Base-by-base conservation (phyloP, 2,888 invertebrate species). In the Scrobipalpa costella region DNA sequence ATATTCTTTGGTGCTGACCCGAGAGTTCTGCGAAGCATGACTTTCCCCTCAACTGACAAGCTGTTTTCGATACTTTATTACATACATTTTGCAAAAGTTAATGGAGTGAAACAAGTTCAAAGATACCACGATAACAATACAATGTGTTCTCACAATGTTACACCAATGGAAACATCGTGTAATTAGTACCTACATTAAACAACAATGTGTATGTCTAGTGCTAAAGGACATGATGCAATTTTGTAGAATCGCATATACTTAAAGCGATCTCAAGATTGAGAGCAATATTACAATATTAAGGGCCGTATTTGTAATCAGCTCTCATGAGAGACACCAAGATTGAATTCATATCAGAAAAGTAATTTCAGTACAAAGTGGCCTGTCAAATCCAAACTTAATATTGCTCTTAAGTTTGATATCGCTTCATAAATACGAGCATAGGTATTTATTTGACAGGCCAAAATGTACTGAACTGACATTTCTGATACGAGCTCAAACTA, bases 131-230 rank as follows among this genome's bases (percentile, higher is more conserved):
- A 55, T 33, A n/a, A 55, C 52, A 34, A 57, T 57, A 15, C 17
- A 49, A 11, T 38, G 7, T 27, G 52, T 55, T 55, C 52, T 40
- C 59, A 60, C 59, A 60, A 19, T 21, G 47, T 47, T 60, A 60
- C n/a, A 19, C 49, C 49, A 44, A 40, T 47, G 19, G 21, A 47
- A 27, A 36, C 36, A 34, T 36, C 9, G 38, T 40, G 59, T 60
- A 60, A 60, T 60, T 60, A 60, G 17, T 57, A 47, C 40, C 34
- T 44, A 63, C 9, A 63, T 52, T 55, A 55, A 27, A 33, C 52
- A 50, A 50, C 11, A 44, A 11, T 19, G 21, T 21, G 50, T 11
- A 7, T 50, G 21, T 50, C 50, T 21, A 19, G 49, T 21, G 50
- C 1, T 44, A 44, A 15, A 44, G 15, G 44, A 44, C 44, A 44